Evolutionary conservation across 2,113 vertebrate species (phyloP).

Genomic region (Brienomyrus brachyistius): DNA sequence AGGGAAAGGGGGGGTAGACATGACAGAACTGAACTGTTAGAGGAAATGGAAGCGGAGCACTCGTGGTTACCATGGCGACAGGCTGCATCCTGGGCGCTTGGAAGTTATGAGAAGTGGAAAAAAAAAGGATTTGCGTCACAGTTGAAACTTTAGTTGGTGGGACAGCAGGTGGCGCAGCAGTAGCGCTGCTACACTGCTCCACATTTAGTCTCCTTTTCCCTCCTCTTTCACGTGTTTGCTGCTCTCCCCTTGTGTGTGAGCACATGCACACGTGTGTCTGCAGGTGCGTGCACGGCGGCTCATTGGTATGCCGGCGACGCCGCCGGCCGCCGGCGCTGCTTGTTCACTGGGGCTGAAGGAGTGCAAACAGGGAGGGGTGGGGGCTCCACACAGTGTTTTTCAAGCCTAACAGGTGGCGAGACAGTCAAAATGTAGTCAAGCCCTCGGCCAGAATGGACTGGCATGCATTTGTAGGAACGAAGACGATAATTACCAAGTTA

Average conservation of each 20-base stretch:
- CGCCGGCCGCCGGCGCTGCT: background rate
- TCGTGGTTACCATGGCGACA: slow-evolving; percentile 54
- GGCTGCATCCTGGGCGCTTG: slow-evolving; percentile 23
- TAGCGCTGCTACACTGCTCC: background rate
- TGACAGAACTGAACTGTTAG: slow-evolving; percentile 40
- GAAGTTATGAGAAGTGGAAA: slow-evolving; percentile 26
- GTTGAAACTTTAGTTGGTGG: background rate
- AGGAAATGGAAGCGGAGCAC: slow-evolving; percentile 48
- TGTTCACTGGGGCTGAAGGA: background rate
- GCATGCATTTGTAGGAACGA: background rate
- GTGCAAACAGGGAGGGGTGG: background rate
- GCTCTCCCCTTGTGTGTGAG: background rate
- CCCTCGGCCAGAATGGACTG: background rate
- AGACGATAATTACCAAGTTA: background rate
- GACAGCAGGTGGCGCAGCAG: background rate
- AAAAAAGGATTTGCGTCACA: slow-evolving; percentile 14
- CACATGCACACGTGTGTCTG: background rate
- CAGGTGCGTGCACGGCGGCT: background rate
- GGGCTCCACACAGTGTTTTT: background rate
- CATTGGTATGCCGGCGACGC: background rate
- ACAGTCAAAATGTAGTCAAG: background rate
- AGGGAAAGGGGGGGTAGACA: slow-evolving; percentile 37
- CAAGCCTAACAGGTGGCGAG: background rate
- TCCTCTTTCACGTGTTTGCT: too few relatives aligned
- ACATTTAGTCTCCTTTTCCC: background rate